phyloP scores from a whole-genome alignment of 2,888 invertebrate species.

The Coremacera marginata region DNA sequence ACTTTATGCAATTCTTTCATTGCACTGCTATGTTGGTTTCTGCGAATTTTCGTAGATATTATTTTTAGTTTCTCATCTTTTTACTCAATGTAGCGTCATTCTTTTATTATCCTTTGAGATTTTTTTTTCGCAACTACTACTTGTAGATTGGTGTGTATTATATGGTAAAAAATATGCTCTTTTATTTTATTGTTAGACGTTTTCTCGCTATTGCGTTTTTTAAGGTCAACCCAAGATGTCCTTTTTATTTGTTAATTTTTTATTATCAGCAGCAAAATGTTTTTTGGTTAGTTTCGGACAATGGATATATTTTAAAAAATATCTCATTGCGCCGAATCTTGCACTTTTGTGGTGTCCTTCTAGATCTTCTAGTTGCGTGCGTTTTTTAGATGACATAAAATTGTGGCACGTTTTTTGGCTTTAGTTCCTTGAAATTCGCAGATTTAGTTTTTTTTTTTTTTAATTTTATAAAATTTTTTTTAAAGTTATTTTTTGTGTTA shows the following conservation, averaged over 20 bases:
- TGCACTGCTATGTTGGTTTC: neutral
- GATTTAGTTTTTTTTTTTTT: neutral
- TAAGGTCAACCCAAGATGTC: conserved; percentile 17
- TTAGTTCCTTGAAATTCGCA: neutral
- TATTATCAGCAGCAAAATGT: neutral
- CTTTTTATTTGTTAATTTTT: neutral
- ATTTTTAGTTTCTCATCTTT: neutral
- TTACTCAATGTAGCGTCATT: neutral
- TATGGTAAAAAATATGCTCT: neutral
- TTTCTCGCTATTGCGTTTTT: conserved; percentile 14
- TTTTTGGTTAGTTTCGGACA: neutral
- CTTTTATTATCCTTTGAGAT: conserved; percentile 21
- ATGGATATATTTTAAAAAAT: conserved; percentile 21
- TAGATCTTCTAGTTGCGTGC: conserved; percentile 61
- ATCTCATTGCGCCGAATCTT: conserved; percentile 32
- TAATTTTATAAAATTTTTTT: conserved; percentile 24
- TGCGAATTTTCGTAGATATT: neutral
- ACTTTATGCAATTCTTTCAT: neutral
- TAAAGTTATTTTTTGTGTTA: neutral
- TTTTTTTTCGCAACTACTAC: neutral
- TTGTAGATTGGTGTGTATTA: neutral
- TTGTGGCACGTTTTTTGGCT: conserved; percentile 40
- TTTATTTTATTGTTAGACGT: neutral
- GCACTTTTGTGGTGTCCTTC: conserved; percentile 37
- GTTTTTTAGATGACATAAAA: conserved; percentile 54